phyloP scores from a whole-genome alignment of 2,113 vertebrate species.

The Plestiodon gilberti region DNA sequence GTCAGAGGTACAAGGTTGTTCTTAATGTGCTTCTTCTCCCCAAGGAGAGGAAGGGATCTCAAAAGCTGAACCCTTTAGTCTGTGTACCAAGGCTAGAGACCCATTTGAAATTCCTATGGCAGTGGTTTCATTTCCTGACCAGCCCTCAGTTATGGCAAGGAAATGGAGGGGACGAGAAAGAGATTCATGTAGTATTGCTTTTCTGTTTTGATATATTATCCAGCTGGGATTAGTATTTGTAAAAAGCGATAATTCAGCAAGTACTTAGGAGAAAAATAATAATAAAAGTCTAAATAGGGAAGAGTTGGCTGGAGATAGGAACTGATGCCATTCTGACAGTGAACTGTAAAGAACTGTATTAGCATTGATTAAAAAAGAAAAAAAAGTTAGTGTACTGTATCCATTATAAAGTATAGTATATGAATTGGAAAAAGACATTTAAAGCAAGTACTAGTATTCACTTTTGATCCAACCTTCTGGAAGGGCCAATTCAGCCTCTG shows the following conservation, averaged over 20 bases:
- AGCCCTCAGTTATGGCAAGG: not conserved
- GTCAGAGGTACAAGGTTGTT: constrained; percentile 23
- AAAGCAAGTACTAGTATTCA: not conserved
- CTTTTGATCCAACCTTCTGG: not conserved
- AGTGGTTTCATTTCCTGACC: constrained; percentile 48
- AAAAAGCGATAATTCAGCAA: constrained; percentile 17
- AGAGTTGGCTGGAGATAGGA: constrained; percentile 1
- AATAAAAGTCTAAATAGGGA: constrained; percentile 9
- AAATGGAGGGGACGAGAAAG: not conserved
- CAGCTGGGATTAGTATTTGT: not conserved
- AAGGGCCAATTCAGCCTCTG: too few species aligned
- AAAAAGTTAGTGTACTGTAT: too few species aligned
- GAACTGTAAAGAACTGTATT: not conserved
- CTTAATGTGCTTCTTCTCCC: constrained; percentile 22
- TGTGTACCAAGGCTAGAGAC: constrained; percentile 2
- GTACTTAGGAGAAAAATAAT: constrained; percentile 34
- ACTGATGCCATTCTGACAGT: not conserved
- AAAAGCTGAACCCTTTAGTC: constrained; percentile 40
- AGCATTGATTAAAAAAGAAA: not conserved
- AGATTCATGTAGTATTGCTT: not conserved
- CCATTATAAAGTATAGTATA: too few species aligned
- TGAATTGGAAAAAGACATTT: too few species aligned
- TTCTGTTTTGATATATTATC: constrained; percentile 28
- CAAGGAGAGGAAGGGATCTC: constrained; percentile 41
- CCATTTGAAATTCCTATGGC: constrained; percentile 45